These are phyloP conservation scores for Pampus argenteus DNA, from an alignment of 2,797 vertebrate species.

Conservation along the genomic window DNA sequence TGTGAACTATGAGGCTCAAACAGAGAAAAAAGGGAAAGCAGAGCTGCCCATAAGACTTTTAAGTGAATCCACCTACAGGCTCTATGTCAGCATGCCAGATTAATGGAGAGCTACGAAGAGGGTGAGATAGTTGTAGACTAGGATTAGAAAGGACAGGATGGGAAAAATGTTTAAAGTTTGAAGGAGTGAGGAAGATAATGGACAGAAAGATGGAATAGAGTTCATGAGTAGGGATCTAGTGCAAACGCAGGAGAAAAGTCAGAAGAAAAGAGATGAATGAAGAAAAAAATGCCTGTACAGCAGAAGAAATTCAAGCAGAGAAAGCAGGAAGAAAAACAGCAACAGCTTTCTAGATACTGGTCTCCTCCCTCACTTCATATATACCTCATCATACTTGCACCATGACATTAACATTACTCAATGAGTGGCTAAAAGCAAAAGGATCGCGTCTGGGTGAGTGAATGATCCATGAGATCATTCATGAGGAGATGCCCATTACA, in stretches of 20 bases:
- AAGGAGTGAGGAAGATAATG: not conserved
- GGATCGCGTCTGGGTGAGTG: not conserved
- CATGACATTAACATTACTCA: not conserved
- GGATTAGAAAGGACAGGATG: not conserved
- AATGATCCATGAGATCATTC: constrained; percentile 12
- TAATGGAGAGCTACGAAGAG: constrained; percentile 34
- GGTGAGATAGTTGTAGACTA: constrained; percentile 22
- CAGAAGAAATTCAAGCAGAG: not conserved
- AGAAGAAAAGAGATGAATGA: not conserved
- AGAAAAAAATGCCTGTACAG: not conserved
- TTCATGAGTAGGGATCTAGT: not conserved
- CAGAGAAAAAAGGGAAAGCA: constrained; percentile 45
- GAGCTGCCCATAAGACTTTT: constrained; percentile 62
- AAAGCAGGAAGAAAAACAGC: not conserved
- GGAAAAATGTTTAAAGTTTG: not conserved
- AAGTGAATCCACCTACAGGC: constrained; percentile 56
- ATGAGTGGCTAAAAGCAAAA: not conserved
- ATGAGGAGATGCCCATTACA: constrained; percentile 17
- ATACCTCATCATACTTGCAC: not conserved
- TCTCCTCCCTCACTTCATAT: not conserved
- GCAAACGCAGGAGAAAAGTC: not conserved
- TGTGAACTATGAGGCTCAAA: constrained; percentile 48
- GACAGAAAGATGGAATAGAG: not conserved
- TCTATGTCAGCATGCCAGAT: constrained; percentile 45
- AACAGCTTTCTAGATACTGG: not conserved